Evolutionary conservation across 2,888 invertebrate genomes (phyloP).

Genomic region (Sesamia inferens): DNA sequence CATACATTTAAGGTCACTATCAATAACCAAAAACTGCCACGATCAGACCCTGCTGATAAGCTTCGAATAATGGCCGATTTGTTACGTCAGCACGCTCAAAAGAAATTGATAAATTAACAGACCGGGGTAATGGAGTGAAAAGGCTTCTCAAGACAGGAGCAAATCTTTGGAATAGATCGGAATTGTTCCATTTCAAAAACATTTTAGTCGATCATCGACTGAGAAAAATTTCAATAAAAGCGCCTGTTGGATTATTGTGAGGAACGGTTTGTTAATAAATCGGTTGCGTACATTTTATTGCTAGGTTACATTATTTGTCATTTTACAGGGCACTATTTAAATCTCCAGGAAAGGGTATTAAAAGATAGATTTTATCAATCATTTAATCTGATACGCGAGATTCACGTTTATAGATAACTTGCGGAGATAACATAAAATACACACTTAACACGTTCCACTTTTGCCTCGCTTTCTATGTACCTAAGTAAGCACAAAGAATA

Average conservation of each 20-base stretch:
- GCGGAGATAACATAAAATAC: slow-evolving; percentile 2
- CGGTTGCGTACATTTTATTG: slow-evolving; percentile 4
- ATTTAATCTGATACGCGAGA: background rate
- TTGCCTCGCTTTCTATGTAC: background rate
- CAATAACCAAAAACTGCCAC: background rate
- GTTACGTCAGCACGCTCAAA: slow-evolving; percentile 19
- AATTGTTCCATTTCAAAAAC: background rate
- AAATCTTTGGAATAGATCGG: slow-evolving; percentile 26
- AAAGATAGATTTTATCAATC: background rate
- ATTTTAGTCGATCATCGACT: slow-evolving; percentile 7
- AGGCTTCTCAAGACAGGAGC: slow-evolving; percentile 14
- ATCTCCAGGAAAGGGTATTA: background rate
- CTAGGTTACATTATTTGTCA: background rate
- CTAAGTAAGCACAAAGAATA: background rate
- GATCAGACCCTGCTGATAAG: slow-evolving; percentile 4
- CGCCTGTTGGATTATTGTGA: slow-evolving; percentile 35
- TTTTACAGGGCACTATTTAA: too few relatives aligned
- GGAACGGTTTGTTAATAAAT: slow-evolving; percentile 17
- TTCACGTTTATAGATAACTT: background rate
- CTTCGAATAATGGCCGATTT: slow-evolving; percentile 11
- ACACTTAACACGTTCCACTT: background rate
- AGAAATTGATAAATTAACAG: slow-evolving; percentile 31
- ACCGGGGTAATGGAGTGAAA: slow-evolving; percentile 29
- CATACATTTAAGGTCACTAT: background rate
- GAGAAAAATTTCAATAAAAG: background rate